Percentiles rank a stretch among this genome's conserved stretches.
Evolutionary conservation across 2,797 vertebrate species (phyloP).

Genomic region (Molossus molossus): DNA sequence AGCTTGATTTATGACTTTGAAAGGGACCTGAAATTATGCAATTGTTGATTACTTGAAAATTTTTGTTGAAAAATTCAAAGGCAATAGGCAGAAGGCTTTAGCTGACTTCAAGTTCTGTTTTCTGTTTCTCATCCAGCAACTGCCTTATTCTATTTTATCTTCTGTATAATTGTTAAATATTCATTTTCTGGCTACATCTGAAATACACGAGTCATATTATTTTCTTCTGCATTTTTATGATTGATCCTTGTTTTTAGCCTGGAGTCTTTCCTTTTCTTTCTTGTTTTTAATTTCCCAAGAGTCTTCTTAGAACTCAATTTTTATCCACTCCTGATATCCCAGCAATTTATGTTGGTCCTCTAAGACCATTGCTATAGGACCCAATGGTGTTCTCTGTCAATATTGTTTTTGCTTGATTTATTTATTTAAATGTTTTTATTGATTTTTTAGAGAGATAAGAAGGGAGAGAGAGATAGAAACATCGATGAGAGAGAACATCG

Average conservation of each 20-base stretch:
- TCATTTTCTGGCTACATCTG: constrained; percentile 50
- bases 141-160: constrained; percentile 36
- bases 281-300: constrained; percentile 61
- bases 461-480: too few relatives aligned
- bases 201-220: constrained; percentile 29
- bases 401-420: not conserved
- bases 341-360: not conserved
- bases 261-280: constrained; percentile 26
- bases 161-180: constrained; percentile 49
- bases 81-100: constrained; percentile 37
- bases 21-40: constrained; percentile 54
- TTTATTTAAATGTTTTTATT: too few relatives aligned
- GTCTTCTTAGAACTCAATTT: not conserved
- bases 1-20: constrained; percentile 61
- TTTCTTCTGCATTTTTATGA: constrained; percentile 38
- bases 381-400: not conserved
- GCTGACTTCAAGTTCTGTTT: constrained; percentile 24
- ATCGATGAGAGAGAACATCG: too few relatives aligned
- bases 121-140: constrained; percentile 4
- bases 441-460: too few relatives aligned
- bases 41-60: constrained; percentile 11
- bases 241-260: constrained; percentile 32
- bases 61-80: constrained; percentile 65
- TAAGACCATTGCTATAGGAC: not conserved
- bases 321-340: not conserved